These are phyloP conservation scores for Poecile atricapillus DNA, from an alignment of 2,113 vertebrate species.

Conservation along the genomic window DNA sequence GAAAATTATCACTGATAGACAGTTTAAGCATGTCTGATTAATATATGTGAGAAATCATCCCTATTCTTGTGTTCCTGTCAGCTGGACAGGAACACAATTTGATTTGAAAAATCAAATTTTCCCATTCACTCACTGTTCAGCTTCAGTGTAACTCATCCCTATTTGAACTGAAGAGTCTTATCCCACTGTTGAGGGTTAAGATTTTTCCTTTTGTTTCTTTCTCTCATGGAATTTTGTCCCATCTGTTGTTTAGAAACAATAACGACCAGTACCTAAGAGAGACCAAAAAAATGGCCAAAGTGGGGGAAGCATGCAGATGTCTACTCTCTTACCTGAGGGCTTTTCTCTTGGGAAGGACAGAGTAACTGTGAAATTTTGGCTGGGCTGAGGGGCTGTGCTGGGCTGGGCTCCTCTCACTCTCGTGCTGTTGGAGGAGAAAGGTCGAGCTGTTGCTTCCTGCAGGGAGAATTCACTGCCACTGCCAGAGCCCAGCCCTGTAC, in stretches of 20 bases:
- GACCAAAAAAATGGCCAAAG: too few relatives aligned
- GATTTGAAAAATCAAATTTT: background rate
- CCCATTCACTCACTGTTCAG: background rate
- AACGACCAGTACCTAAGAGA: background rate
- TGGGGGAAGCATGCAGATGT: background rate
- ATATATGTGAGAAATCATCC: background rate
- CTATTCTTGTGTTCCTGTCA: background rate
- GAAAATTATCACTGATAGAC: background rate
- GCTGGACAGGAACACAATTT: background rate
- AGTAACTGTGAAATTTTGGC: background rate
- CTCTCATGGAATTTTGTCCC: background rate
- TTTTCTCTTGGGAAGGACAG: background rate
- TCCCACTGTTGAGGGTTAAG: background rate
- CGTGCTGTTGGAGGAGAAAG: background rate
- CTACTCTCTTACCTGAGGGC: background rate
- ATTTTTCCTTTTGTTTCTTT: background rate
- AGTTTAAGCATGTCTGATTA: background rate
- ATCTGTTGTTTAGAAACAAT: background rate
- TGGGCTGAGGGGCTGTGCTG: too few relatives aligned
- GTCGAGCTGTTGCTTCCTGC: background rate
- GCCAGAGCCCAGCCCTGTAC: background rate
- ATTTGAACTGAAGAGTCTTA: background rate
- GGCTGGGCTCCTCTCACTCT: background rate
- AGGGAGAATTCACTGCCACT: background rate
- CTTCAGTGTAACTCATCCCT: background rate